phyloP scores from a whole-genome alignment of 2,888 invertebrate genomes.

The Latrodectus hesperus region DNA sequence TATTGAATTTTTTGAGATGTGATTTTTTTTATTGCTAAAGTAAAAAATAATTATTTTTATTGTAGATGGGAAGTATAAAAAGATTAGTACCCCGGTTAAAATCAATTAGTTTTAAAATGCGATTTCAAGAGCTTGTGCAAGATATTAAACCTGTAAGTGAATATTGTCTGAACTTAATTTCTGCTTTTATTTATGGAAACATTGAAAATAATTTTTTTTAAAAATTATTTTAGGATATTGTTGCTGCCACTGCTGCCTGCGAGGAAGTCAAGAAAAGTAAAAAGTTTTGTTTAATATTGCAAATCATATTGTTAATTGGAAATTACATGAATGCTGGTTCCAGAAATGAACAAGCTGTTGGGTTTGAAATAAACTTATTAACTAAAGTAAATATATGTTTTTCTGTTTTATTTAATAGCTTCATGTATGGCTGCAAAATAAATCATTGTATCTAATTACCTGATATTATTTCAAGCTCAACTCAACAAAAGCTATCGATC shows the following conservation, averaged over 20 bases:
- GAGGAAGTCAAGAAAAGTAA: constrained; percentile 92
- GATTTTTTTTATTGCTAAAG: too few species aligned
- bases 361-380: constrained; percentile 96
- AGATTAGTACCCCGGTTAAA: constrained; percentile 88
- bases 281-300: constrained; percentile 92
- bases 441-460: background rate
- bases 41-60: background rate
- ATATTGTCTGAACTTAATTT: background rate
- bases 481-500: constrained; percentile 88
- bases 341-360: constrained; percentile 93
- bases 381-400: constrained; percentile 82
- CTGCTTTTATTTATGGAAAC: background rate
- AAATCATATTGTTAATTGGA: constrained; percentile 90
- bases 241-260: constrained; percentile 95
- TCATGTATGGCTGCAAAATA: constrained; percentile 19
- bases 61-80: constrained; percentile 88
- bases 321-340: constrained; percentile 98
- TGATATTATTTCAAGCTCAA: constrained; percentile 74
- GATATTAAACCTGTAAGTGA: constrained; percentile 88
- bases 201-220: background rate
- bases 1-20: background rate
- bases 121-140: constrained; percentile 88
- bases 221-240: constrained; percentile 82
- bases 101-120: constrained; percentile 91
- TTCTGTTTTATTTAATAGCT: background rate